Conservation (phyloP, 2,797 vertebrate genomes). For the Danio jaintianensis region DNA sequence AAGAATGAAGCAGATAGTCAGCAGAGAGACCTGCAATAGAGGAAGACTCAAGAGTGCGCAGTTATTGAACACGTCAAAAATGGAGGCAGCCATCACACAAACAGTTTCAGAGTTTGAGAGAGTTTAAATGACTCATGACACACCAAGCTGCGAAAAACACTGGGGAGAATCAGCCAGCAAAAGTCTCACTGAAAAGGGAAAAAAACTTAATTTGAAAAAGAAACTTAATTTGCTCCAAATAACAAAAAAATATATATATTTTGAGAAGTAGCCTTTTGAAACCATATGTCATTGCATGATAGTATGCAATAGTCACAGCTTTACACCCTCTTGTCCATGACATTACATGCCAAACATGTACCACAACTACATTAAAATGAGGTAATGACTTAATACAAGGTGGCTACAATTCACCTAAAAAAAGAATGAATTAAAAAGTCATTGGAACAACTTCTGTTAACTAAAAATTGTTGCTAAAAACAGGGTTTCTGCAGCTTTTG, state of each 20-base stretch:
- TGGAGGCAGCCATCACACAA: slow-evolving; percentile 60
- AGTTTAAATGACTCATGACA: slow-evolving; percentile 21
- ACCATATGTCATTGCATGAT: neutral
- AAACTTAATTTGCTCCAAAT: slow-evolving; percentile 32
- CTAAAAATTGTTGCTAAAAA: no score
- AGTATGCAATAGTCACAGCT: neutral
- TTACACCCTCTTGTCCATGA: neutral
- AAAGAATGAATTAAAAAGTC: neutral
- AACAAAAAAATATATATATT: slow-evolving; percentile 19
- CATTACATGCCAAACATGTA: neutral
- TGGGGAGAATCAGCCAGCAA: slow-evolving; percentile 25
- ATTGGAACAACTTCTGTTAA: no score
- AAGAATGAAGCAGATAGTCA: slow-evolving; percentile 61
- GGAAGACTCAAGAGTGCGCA: slow-evolving; percentile 77
- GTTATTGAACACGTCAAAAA: slow-evolving; percentile 76
- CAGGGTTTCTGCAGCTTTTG: no score
- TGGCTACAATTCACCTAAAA: neutral
- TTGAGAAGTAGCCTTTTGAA: slow-evolving; percentile 52
- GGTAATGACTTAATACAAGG: neutral
- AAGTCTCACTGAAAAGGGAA: slow-evolving; percentile 32
- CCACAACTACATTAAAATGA: neutral
- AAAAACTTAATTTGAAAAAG: no score
- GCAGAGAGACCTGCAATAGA: slow-evolving; percentile 85
- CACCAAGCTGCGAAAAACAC: slow-evolving; percentile 29
- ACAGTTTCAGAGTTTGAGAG: slow-evolving; percentile 41